Base-by-base conservation (phyloP, 2,888 invertebrate genomes). In the Eueremaeus valkanovi region DNA sequence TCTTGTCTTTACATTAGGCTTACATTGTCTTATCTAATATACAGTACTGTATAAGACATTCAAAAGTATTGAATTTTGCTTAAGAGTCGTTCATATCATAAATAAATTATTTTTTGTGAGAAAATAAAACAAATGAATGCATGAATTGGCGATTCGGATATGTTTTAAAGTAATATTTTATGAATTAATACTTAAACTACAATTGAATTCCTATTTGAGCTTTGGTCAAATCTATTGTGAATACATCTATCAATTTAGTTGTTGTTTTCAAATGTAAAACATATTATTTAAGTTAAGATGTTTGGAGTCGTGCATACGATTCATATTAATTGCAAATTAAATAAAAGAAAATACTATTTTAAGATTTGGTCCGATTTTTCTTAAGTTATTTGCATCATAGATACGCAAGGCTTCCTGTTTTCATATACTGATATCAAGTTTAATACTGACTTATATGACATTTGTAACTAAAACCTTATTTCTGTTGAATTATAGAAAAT, bases 1-100 rank as follows among this genome's bases (percentile, higher is more conserved):
- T 31, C 58, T 58, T 58, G 58, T 58, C 58, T 58, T 29, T n/a
- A n/a, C 27, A 29, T 9, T 29, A 29, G 58, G 13, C 29, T 24
- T 29, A 31, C 58, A 58, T 58, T 58, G 58, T 58, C 29, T 58
- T 58, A 45, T 58, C 58, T 58, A 27, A 58, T 58, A 58, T 29
- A 58, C 29, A 58, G n/a, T n/a, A 29, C 27, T 58, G 58, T 58
- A 58, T 29, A 29, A 58, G 29, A 51, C 21, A n/a, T 45, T 58
- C 6, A 2, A 58, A 58, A 58, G 13, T 13, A 58, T 58, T 58
- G 58, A 58, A 58, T 58, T 58, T 49, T 49, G 29, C 16, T 29
- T 58, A 58, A 29, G 16, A 45, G 16, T 11, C 2, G 16, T 16
- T 45, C 58, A 29, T 58, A 31, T n/a, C 49, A 49, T 49, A 49